A percentile compares a stretch with the other conserved stretches of the same genome.
Conservation (phyloP, 2,797 vertebrate genomes). For the Thalassophryne amazonica region DNA sequence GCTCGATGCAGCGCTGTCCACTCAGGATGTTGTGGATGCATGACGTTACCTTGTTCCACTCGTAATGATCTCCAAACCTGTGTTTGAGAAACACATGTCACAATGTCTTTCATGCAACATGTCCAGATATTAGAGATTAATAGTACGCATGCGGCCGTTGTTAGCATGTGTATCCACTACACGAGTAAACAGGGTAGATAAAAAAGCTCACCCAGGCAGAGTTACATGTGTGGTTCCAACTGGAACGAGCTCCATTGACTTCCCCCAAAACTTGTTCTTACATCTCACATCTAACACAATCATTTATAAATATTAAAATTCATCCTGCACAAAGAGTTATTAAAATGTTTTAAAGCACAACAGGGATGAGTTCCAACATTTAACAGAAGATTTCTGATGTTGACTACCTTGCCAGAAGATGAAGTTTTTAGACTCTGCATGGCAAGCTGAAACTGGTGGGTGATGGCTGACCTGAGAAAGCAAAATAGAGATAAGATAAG, state of each 20-base stretch:
- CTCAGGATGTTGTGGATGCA: conserved; percentile 98
- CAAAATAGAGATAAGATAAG: no score
- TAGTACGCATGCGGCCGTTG: no score
- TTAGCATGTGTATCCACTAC: background rate
- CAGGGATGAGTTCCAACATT: no score
- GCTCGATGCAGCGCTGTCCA: conserved; percentile 97
- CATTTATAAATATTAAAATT: conserved; percentile 1
- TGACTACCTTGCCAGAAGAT: conserved; percentile 97
- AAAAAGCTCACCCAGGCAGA: conserved; percentile 85
- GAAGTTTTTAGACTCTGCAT: conserved; percentile 93
- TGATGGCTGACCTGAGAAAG: conserved; percentile 93
- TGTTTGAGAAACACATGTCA: background rate
- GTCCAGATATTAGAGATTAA: no score
- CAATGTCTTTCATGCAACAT: background rate
- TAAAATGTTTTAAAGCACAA: background rate
- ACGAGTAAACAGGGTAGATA: conserved; percentile 2
- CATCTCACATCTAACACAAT: conserved; percentile 86
- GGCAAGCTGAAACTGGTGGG: conserved; percentile 95
- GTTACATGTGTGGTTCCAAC: conserved; percentile 90
- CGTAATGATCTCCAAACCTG: conserved; percentile 92
- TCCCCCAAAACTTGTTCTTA: conserved; percentile 99
- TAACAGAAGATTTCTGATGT: no score
- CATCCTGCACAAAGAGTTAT: background rate
- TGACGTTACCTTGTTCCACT: conserved; percentile 98
- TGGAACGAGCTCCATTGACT: conserved; percentile 98